Percentiles rank a stretch among this genome's conserved stretches.
These are phyloP conservation scores for Apodemia duryi DNA, from an alignment of 2,888 invertebrate genomes.

Conservation along the genomic window DNA sequence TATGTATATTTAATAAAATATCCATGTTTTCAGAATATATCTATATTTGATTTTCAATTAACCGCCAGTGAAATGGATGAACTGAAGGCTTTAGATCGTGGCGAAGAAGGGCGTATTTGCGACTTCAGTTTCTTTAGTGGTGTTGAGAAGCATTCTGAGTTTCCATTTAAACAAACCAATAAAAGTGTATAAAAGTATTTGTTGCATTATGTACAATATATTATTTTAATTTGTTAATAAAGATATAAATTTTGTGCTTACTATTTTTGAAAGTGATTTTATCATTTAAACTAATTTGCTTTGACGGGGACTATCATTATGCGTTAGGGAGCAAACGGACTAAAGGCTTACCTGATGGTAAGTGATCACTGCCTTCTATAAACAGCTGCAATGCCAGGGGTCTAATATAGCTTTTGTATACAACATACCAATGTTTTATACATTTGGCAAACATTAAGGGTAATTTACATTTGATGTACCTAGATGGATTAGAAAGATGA, in stretches of 20 bases:
- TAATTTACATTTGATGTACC: no score
- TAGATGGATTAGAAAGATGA: no score
- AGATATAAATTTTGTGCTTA: neutral
- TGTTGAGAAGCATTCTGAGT: slow-evolving; percentile 84
- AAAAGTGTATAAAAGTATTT: neutral
- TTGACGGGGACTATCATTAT: no score
- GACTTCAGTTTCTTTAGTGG: slow-evolving; percentile 85
- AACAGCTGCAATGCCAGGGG: no score
- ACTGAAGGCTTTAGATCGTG: slow-evolving; percentile 82
- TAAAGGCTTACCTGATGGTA: no score
- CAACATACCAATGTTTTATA: no score
- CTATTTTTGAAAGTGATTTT: neutral
- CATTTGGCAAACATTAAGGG: no score
- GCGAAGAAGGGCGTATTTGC: slow-evolving; percentile 82
- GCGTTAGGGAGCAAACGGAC: no score
- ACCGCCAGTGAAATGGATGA: slow-evolving; percentile 80
- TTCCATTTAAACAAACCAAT: slow-evolving; percentile 78
- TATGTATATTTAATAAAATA: neutral
- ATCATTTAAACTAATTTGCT: no score
- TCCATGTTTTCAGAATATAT: slow-evolving; percentile 78
- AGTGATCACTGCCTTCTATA: no score
- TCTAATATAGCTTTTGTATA: no score
- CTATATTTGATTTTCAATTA: slow-evolving; percentile 86
- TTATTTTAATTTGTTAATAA: neutral
- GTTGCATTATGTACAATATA: neutral